Evolutionary conservation across 2,113 vertebrate species (phyloP).

Genomic region (Lamprotornis superbus): DNA sequence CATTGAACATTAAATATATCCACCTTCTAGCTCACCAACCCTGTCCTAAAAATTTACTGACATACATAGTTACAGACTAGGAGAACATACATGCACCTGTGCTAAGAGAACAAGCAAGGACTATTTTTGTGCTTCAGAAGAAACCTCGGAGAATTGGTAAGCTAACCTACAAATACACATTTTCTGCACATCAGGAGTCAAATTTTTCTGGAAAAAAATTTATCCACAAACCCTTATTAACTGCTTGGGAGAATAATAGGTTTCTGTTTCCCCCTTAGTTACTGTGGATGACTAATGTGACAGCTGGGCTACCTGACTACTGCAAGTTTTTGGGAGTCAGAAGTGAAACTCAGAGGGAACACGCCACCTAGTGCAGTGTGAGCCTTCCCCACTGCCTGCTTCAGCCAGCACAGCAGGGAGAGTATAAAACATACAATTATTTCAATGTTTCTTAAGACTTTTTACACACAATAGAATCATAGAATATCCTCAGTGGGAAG

Average conservation of each 20-base stretch:
- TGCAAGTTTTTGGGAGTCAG: not conserved
- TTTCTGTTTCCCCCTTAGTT: not conserved
- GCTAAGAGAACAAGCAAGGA: not conserved
- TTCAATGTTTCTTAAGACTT: not conserved
- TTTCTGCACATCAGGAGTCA: not conserved
- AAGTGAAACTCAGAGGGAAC: not conserved
- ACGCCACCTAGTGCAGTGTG: slow-evolving; percentile 11
- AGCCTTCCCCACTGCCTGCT: not conserved
- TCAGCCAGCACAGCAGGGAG: not conserved
- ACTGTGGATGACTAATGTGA: not conserved
- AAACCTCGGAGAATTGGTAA: not conserved
- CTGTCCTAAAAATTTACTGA: not conserved
- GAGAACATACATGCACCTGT: not conserved
- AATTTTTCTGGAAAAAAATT: not conserved
- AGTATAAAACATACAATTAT: not conserved
- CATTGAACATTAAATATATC: not conserved
- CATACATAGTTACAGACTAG: not conserved
- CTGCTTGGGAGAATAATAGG: not conserved
- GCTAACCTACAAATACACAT: not conserved
- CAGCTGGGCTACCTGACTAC: not conserved
- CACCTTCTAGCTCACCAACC: not conserved
- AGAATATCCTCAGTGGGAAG: not conserved
- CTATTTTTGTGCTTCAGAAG: not conserved
- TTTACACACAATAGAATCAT: too few species aligned
- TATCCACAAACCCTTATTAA: not conserved